Percentiles rank a stretch among this genome's conserved stretches.
Evolutionary conservation across 1,140 invertebrate genomes (phyloP).

Genomic region (Metaphire vulgaris): DNA sequence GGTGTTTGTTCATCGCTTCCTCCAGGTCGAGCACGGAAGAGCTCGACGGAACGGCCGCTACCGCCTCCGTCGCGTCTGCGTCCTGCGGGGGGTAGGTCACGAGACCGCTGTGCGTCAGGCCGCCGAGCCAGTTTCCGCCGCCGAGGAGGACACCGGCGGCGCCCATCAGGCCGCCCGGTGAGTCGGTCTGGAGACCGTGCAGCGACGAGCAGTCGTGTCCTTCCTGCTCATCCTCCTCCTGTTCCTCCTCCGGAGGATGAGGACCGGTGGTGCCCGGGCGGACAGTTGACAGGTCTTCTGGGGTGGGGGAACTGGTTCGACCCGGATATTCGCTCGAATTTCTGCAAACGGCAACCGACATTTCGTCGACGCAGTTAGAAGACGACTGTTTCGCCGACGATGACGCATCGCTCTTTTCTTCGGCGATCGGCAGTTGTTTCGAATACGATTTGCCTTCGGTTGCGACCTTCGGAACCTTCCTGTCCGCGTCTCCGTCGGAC

Average conservation of each 20-base stretch:
- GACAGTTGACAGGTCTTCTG: background rate
- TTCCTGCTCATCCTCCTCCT: no score
- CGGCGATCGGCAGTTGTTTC: background rate
- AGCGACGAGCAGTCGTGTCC: no score
- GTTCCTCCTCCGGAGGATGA: no score
- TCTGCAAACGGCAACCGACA: background rate
- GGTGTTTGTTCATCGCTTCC: slow-evolving; percentile 91
- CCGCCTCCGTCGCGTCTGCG: background rate
- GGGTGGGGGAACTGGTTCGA: background rate
- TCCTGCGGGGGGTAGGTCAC: no score
- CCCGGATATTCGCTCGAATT: background rate
- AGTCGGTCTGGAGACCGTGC: no score
- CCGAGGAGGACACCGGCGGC: no score
- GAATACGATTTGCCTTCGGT: background rate
- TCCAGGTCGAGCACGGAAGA: slow-evolving; percentile 77
- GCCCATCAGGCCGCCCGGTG: no score
- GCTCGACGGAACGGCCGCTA: background rate
- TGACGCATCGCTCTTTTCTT: no score
- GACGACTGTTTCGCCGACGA: no score
- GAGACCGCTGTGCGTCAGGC: no score
- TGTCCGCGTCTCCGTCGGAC: background rate
- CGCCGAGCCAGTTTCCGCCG: no score
- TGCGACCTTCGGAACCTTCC: background rate
- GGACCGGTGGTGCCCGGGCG: background rate
- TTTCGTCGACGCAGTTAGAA: background rate